Conservation (phyloP, 2,113 vertebrate genomes). For the Polypterus senegalus region DNA sequence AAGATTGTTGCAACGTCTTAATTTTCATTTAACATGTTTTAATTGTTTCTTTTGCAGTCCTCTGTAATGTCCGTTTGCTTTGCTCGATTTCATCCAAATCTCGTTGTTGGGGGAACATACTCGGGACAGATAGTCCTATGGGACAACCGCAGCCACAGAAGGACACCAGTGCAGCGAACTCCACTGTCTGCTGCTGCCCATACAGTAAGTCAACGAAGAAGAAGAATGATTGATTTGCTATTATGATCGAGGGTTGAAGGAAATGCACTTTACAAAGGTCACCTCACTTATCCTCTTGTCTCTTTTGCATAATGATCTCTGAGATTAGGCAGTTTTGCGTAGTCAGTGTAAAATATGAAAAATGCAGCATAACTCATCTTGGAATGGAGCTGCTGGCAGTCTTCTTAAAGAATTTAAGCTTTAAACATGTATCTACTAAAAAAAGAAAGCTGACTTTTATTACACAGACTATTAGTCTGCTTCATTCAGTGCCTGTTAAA, state of each 20-base stretch:
- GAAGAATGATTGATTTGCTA: too few species aligned
- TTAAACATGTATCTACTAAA: background rate
- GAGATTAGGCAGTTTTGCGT: too few species aligned
- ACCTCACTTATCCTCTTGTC: too few species aligned
- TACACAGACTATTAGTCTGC: background rate
- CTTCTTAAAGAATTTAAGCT: background rate
- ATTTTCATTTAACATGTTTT: background rate
- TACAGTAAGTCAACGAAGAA: constrained; percentile 59
- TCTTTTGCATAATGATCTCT: too few species aligned
- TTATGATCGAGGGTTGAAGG: background rate
- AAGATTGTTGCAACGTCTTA: too few species aligned
- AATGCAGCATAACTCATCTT: too few species aligned
- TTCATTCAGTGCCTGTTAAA: too few species aligned
- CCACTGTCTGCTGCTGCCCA: constrained; percentile 90
- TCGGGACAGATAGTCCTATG: constrained; percentile 93
- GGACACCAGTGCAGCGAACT: constrained; percentile 87
- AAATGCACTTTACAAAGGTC: too few species aligned
- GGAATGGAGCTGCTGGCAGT: too few species aligned
- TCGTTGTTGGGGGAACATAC: constrained; percentile 87
- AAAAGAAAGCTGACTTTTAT: background rate
- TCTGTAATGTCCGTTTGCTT: constrained; percentile 93
- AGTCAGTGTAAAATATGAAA: too few species aligned
- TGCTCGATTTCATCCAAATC: constrained; percentile 90
- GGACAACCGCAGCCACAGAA: constrained; percentile 92
- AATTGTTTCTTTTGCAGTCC: constrained; percentile 54